Conservation (phyloP, 2,888 invertebrate species). For the Agelastica alni region DNA sequence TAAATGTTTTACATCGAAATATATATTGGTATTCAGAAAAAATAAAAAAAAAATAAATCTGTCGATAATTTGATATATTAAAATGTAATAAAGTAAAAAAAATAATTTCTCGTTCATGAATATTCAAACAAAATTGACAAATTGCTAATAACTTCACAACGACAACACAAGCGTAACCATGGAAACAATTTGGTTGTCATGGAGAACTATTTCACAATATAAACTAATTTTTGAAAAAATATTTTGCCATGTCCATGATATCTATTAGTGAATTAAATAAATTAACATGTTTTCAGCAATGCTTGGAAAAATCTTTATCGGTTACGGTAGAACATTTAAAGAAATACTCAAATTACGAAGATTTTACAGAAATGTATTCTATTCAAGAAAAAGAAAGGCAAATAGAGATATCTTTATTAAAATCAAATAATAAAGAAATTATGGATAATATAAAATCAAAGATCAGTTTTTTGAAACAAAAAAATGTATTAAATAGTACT, state of each 20-base stretch:
- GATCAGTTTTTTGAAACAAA: slow-evolving; percentile 33
- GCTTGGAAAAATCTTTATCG: slow-evolving; percentile 44
- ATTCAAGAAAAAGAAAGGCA: slow-evolving; percentile 30
- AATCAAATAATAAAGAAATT: slow-evolving; percentile 34
- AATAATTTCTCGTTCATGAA: no score
- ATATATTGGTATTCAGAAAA: no score
- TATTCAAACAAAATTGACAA: no score
- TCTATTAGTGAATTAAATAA: slow-evolving; percentile 41
- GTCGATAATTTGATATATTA: no score
- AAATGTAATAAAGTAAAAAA: no score
- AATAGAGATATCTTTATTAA: slow-evolving; percentile 30
- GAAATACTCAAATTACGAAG: slow-evolving; percentile 31
- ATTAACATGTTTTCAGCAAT: slow-evolving; percentile 42
- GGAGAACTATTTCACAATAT: no score
- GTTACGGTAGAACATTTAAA: slow-evolving; percentile 37
- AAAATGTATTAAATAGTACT: slow-evolving; percentile 32
- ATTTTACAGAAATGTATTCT: slow-evolving; percentile 30
- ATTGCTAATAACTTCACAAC: no score
- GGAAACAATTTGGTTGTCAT: no score
- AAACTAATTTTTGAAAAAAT: slow-evolving; percentile 1
- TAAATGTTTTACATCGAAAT: no score
- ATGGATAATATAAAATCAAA: slow-evolving; percentile 34
- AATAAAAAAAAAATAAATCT: no score
- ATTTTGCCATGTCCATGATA: slow-evolving; percentile 7
- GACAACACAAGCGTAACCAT: no score